These are phyloP conservation scores for Drosophila diplacantha DNA, from an alignment of 2,888 invertebrate species.

Conservation along the genomic window DNA sequence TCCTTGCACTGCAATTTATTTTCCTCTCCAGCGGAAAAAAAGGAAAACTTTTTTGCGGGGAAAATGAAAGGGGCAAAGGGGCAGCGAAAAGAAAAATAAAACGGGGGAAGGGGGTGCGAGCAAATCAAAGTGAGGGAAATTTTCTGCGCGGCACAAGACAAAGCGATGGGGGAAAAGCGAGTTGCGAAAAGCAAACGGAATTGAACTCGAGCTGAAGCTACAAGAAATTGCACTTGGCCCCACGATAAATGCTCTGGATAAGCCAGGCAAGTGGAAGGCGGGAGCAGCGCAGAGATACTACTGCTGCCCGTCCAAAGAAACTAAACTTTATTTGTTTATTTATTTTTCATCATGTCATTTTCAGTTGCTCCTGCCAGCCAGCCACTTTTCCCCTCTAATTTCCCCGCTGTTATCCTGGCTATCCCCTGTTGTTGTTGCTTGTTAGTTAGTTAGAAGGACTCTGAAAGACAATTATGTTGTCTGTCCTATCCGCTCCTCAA, in stretches of 20 bases:
- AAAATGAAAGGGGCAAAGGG: not conserved
- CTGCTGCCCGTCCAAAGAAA: slow-evolving; percentile 18
- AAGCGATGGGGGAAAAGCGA: slow-evolving; percentile 27
- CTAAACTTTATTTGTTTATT: slow-evolving; percentile 62
- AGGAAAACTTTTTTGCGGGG: slow-evolving; percentile 14
- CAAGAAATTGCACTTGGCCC: slow-evolving; percentile 67
- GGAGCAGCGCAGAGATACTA: not conserved
- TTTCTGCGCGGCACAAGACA: slow-evolving; percentile 40
- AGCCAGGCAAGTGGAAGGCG: slow-evolving; percentile 40
- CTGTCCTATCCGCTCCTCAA: slow-evolving; percentile 34
- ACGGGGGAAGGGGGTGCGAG: not conserved
- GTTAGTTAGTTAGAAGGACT: slow-evolving; percentile 45
- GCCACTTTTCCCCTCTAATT: slow-evolving; percentile 1
- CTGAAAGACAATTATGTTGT: slow-evolving; percentile 62
- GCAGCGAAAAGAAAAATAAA: slow-evolving; percentile 4
- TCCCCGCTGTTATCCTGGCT: slow-evolving; percentile 5
- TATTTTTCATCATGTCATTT: slow-evolving; percentile 67
- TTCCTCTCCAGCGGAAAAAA: slow-evolving; percentile 41
- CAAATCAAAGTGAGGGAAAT: slow-evolving; percentile 43
- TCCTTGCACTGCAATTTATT: slow-evolving; percentile 68
- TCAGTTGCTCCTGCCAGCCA: slow-evolving; percentile 37
- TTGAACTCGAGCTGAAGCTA: slow-evolving; percentile 52
- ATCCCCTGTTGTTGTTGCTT: slow-evolving; percentile 17
- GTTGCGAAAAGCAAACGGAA: slow-evolving; percentile 45
- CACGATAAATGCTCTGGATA: slow-evolving; percentile 67